Percentiles rank a stretch among this genome's conserved stretches.
These are phyloP conservation scores for Pipa parva DNA, from an alignment of 2,113 vertebrate genomes.

Conservation along the genomic window DNA sequence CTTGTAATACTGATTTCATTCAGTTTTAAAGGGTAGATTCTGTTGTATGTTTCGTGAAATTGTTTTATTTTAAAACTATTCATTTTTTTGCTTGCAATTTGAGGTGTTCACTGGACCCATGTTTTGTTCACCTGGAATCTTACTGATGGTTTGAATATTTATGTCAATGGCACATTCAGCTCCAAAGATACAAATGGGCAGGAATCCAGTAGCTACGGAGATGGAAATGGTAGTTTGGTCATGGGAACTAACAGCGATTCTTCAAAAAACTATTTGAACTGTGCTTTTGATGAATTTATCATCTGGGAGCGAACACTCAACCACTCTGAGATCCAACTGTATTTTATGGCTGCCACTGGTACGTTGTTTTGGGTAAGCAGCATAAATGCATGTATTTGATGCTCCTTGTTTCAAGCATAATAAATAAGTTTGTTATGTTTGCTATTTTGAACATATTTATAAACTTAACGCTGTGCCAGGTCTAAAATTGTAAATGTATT, in stretches of 20 bases:
- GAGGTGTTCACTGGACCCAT: constrained; percentile 89
- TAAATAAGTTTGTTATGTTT: too few relatives aligned
- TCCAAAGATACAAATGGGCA: constrained; percentile 63
- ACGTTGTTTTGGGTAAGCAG: constrained; percentile 51
- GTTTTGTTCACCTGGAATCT: constrained; percentile 88
- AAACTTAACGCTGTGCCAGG: too few relatives aligned
- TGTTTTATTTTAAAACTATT: neutral
- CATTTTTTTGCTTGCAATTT: neutral
- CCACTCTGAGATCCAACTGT: constrained; percentile 68
- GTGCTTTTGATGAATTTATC: constrained; percentile 88
- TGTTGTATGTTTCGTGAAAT: too few relatives aligned
- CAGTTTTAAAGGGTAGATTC: too few relatives aligned
- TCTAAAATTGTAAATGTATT: too few relatives aligned
- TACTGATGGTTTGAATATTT: constrained; percentile 81
- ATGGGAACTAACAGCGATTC: constrained; percentile 60
- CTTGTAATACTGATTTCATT: too few relatives aligned
- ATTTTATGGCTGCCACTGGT: constrained; percentile 83
- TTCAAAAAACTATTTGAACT: constrained; percentile 56
- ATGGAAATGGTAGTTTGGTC: constrained; percentile 62
- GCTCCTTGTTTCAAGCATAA: constrained; percentile 23
- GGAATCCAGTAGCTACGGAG: constrained; percentile 67
- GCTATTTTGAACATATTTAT: too few relatives aligned
- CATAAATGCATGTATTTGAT: constrained; percentile 5
- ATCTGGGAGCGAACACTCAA: constrained; percentile 90
- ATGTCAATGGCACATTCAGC: constrained; percentile 80